These are phyloP conservation scores for Mesembrinibis cayennensis DNA, from an alignment of 2,113 vertebrate genomes.

Conservation along the genomic window DNA sequence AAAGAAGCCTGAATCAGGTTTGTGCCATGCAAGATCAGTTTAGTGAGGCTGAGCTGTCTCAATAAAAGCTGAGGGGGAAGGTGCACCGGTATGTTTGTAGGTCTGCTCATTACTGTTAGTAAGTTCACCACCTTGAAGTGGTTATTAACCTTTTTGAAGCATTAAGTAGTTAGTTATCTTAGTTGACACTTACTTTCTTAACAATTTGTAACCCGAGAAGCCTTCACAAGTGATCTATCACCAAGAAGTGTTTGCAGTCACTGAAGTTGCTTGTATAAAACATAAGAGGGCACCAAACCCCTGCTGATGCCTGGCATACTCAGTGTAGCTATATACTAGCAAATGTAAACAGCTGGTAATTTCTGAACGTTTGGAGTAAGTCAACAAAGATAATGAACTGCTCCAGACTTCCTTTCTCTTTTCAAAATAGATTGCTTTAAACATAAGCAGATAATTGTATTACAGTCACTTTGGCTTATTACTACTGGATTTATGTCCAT, in stretches of 20 bases:
- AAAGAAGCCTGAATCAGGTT: not conserved
- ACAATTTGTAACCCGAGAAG: not conserved
- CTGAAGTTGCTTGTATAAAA: not conserved
- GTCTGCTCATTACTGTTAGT: not conserved
- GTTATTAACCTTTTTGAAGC: not conserved
- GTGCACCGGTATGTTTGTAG: too few species aligned
- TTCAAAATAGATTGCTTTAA: not conserved
- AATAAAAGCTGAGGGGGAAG: not conserved
- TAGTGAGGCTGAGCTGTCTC: not conserved
- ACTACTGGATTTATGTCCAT: not conserved
- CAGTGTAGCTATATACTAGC: accelerated
- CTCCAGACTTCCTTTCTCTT: not conserved
- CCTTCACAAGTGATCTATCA: not conserved
- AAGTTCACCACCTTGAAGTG: not conserved
- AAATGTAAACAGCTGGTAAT: not conserved
- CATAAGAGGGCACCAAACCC: constrained; percentile 68
- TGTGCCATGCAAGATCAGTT: not conserved
- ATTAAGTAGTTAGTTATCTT: not conserved
- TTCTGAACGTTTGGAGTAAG: not conserved
- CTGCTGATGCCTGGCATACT: not conserved
- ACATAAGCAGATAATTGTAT: not conserved
- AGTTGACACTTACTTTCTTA: not conserved
- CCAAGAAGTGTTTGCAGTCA: not conserved
- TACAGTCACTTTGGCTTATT: not conserved
- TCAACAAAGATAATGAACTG: not conserved